Base-by-base conservation (phyloP, 2,113 vertebrate genomes). In the Athene cunicularia region DNA sequence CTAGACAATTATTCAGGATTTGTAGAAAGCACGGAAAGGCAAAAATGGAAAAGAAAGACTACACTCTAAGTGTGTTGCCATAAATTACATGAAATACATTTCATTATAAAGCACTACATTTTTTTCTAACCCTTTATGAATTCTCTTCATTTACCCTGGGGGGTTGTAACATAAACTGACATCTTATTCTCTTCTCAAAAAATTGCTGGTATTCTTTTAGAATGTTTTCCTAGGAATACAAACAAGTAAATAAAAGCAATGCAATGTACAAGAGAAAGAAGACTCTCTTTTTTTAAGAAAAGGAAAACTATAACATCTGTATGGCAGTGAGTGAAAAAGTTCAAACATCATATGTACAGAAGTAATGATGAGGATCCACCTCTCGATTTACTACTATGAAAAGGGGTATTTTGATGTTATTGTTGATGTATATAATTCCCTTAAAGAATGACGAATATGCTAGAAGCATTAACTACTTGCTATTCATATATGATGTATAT, bases 61-160 rank as follows among this genome's bases (percentile, higher is more conserved):
- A 73, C 2, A 53, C 90, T 95, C 73, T 86, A 90, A 95, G 88
- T 97, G 94, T 95, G 80, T 77, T 97, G 93, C 91, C 97, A 97
- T 98, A 98, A 98, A 98, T 98, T 98, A 97, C 93, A 96, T 22
- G 93, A 98, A 95, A 92, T 97, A 94, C 96, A 74, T 98, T 98
- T 98, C 98, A 97, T 98, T 98, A 98, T 96, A 97, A 97, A 98
- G 77, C 80, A 96, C 77, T 85, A 91, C 93, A 86, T 96, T 98
- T 98, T 96, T 97, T 95, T 93, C 85, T 95, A 96, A 96, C 86
- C 88, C 95, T 98, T 97, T 98, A 97, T 97, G 97, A 98, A 98
- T 98, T 97, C 85, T 97, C 94, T 98, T 87, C 56, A 43, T 96
- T 97, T 95, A 97, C 97, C 98, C 97, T 95, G 73, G 96, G 93